Evolutionary conservation across 2,888 invertebrate species (phyloP).

Genomic region (Bibio marci): DNA sequence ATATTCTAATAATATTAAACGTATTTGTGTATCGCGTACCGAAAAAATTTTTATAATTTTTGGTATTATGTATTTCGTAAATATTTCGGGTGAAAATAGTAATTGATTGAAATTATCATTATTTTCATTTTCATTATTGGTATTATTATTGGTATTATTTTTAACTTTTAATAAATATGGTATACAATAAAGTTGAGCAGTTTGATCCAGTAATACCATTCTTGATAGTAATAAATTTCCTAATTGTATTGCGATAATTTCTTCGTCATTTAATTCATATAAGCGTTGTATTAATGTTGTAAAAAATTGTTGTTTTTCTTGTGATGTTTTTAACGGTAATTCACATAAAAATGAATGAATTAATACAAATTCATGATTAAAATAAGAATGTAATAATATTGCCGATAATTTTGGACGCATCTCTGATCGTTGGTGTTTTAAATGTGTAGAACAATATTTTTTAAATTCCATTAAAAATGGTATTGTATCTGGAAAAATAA

Average conservation of each 20-base stretch:
- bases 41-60: constrained; percentile 64
- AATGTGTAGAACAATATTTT: constrained; percentile 46
- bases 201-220: constrained; percentile 66
- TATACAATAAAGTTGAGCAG: constrained; percentile 42
- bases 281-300: constrained; percentile 48
- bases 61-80: constrained; percentile 57
- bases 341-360: constrained; percentile 71
- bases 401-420: constrained; percentile 49
- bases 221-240: constrained; percentile 62
- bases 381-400: constrained; percentile 55
- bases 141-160: background rate
- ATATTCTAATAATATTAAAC: constrained; percentile 59
- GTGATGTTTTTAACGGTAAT: constrained; percentile 58
- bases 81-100: constrained; percentile 51
- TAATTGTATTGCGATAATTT: constrained; percentile 65
- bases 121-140: constrained; percentile 24
- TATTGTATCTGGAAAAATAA: constrained; percentile 49
- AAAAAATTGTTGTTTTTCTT: constrained; percentile 66
- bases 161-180: constrained; percentile 18
- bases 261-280: constrained; percentile 50
- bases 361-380: constrained; percentile 68
- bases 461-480: constrained; percentile 51
- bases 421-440: constrained; percentile 46
- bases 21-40: constrained; percentile 68
- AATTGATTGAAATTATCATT: constrained; percentile 35